Base-by-base conservation (phyloP, 1,140 invertebrate species). In the Centruroides vittatus region DNA sequence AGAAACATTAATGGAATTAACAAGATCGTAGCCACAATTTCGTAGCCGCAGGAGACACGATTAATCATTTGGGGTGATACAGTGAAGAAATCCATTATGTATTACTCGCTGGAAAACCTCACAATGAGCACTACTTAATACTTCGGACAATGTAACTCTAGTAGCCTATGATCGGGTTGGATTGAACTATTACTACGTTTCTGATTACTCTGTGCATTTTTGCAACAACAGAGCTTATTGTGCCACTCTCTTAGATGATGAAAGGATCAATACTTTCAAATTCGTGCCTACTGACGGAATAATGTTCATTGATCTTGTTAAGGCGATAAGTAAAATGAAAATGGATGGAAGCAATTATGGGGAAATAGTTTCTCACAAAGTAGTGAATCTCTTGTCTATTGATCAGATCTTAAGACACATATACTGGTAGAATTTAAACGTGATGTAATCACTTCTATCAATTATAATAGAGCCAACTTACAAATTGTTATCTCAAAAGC, bases 341-440 rank as follows among this genome's bases (percentile, higher is more conserved):
- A 0, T 88, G 92, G 61, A 93, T 94, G 90, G 90, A 93, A 69
- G 91, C 90, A 4, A 88, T 86, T 0, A 80, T 84, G 61, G 76
- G 84, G 0, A 79, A 0, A 85, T 95, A 7, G 85, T 94, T 0
- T 13, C 46, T 5, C 53, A 74, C 3, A 76, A 77, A 61, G 64
- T 79, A 6, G 74, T 73, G 50, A 78, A 74, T 74, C 78, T 78
- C 5, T 76, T 74, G 61, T 73, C 74, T 4, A 65, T 79, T 6
- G 78, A 79, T 63, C 72, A 74, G 55, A 73, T 75, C 57, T 74
- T 74, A 11, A 66, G 75, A 11, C 61, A 70, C 51, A 59, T 74
- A 5, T 74, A 71, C 71, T 79, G 78, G 75, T 72, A 13, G 78
- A 80, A 67, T 76, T 75, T 10, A 78, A 79, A 69, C 62, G 79